Conservation (phyloP, 2,113 vertebrate species). For the Hiodon alosoides region DNA sequence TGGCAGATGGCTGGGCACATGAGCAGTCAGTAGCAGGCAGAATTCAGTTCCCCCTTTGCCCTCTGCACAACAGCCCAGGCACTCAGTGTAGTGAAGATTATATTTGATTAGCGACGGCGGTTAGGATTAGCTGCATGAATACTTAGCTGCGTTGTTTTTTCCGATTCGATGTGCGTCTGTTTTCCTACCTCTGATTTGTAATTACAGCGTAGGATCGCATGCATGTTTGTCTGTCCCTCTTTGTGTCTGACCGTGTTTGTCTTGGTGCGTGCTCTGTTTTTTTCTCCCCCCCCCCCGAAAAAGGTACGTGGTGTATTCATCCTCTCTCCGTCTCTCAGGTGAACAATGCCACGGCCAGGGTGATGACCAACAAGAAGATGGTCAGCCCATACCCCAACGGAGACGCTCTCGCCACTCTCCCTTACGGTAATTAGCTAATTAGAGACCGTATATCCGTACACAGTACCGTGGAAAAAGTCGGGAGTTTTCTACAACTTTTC, state of each 20-base stretch:
- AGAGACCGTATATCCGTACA: background rate
- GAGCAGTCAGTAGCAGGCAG: background rate
- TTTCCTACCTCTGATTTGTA: no score
- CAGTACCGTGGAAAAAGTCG: background rate
- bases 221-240: constrained; percentile 4
- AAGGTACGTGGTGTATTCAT: background rate
- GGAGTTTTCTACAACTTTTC: no score
- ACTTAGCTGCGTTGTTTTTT: background rate
- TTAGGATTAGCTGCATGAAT: constrained; percentile 5
- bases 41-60: no score
- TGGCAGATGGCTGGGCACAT: background rate
- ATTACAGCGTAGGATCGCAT: background rate
- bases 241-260: background rate
- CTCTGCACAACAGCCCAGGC: background rate
- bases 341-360: constrained; percentile 95
- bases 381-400: constrained; percentile 85
- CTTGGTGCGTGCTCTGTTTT: background rate
- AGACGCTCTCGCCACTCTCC: constrained; percentile 64
- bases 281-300: background rate
- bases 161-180: no score
- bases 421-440: constrained; percentile 60
- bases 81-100: background rate
- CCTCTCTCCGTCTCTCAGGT: constrained; percentile 68
- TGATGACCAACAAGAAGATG: constrained; percentile 99
- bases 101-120: background rate